Evolutionary conservation across 2,113 vertebrate genomes (phyloP), one percentile per base, ranked within the genome.

Genomic region (Psilopogon haemacephalus): DNA sequence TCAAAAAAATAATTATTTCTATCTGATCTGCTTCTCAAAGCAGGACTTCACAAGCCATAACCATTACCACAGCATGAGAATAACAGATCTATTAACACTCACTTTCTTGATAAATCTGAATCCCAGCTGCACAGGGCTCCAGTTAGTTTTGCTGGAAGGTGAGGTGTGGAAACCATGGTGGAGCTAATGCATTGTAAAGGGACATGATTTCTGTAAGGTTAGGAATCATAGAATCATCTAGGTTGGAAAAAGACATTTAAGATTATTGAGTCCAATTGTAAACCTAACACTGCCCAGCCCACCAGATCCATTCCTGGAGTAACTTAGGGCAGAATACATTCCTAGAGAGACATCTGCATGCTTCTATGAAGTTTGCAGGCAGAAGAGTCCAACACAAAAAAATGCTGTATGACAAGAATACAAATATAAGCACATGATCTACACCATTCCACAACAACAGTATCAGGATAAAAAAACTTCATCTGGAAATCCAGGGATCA

Each of bases 1-100:
- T 73, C 70, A 89, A 78, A 83, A 83, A 94, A 89, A 93, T 15
- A 26, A 63, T 60, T 63, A 72, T 55, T 87, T 63, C 68, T 75
- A 16, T 8, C 62, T 58, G 42, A 71, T 81, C 48, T 58, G 65
- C 54, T 72, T 63, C 72, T 86, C 65, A 78, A 74, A 84, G 60
- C n/a, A 52, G 42, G 52, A 64, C 42, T 11, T 90, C 21, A 2
- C 24, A 55, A n/a, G 46, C 73, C 48, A 15, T 32, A 91, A 33
- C 38, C n/a, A 88, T 74, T 81, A 86, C 28, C 58, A 71, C 65
- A 78, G 52, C 35, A 38, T 40, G 85, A 80, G 54, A 91, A 83
- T 38, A 59, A 70, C 28, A 77, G 55, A 83, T 46, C 46, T 60
- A 32, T 68, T 58, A 77, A 48, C 42, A 8, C 16, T 52, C 37